A percentile compares a stretch with the other conserved stretches of the same genome.
Conservation (phyloP, 2,888 invertebrate genomes). For the Yponomeuta sedellus region DNA sequence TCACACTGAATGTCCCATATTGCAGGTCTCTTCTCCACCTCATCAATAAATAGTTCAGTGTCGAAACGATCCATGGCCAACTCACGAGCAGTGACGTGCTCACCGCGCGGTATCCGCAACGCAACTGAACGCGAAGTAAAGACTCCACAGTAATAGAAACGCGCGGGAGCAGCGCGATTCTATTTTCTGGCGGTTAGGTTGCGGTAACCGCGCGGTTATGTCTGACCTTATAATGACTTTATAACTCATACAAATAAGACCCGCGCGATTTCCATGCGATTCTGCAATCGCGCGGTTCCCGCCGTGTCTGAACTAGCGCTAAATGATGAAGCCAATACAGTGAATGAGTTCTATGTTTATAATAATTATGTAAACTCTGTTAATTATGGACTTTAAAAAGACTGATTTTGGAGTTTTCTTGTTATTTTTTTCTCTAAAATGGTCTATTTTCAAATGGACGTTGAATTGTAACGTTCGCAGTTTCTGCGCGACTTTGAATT, state of each 20-base stretch:
- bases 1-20: constrained; percentile 25
- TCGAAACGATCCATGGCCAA: constrained; percentile 27
- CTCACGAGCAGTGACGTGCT: constrained; percentile 19
- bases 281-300: constrained; percentile 15
- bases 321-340: no score
- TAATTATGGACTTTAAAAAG: no score
- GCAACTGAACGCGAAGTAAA: constrained; percentile 18
- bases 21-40: constrained; percentile 27
- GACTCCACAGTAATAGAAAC: constrained; percentile 17
- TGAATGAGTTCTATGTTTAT: no score
- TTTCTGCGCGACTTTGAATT: no score
- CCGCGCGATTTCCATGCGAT: constrained; percentile 18
- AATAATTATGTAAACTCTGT: no score
- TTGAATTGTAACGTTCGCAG: no score
- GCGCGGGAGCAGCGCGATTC: constrained; percentile 16
- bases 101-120: constrained; percentile 24
- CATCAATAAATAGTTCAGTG: constrained; percentile 28
- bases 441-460: no score
- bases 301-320: constrained; percentile 15
- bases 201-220: constrained; percentile 19
- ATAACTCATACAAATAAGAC: constrained; percentile 20
- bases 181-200: constrained; percentile 20
- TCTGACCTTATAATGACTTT: constrained; percentile 19
- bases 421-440: no score
- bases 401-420: no score